Evolutionary conservation across 2,888 invertebrate species (phyloP), one percentile per base, ranked within the genome.

Genomic region (Harpalus rubripes): DNA sequence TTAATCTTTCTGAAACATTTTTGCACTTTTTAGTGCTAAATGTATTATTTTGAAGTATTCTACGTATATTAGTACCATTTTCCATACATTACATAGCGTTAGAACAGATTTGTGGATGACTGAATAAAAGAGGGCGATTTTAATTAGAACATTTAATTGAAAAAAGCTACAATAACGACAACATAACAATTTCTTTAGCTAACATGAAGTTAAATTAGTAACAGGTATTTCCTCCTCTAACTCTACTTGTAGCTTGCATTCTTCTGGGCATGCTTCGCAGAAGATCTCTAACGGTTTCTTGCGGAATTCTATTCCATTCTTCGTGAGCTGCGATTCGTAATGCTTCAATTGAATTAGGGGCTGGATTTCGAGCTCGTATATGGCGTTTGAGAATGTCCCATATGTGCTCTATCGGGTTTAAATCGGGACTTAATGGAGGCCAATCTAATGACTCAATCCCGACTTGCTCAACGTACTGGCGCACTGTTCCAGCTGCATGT

Each of bases 261-360:
- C 39, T 74, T 74, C 74, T 74, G 39, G 74, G 74, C 74, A 74
- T 74, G 74, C 74, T 74, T 74, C 74, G 74, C 74, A 74, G n/a
- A 74, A 74, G 74, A 52, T 52, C 10, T 52, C 10, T 6, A 52
- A 52, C 5, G 44, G 74, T 74, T 41, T 74, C 39, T 74, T 74
- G 6, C 39, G n/a, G 26, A 32, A 32, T 32, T 32, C 10, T 39
- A 39, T 74, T 32, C 32, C 32, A 32, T 32, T 32, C 32, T 32
- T 32, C 5, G 32, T 32, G 32, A 32, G 32, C 32, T 32, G 32
- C 32, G 2, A 32, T 32, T 5, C 32, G 3, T 32, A 32, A 32
- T 32, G 32, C 32, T 32, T 32, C 6, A 32, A 32, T 32, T 32
- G 32, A 32, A 32, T 32, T 32, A 32, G 32, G 32, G 32, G 32